A percentile compares a stretch with the other conserved stretches of the same genome.
These are phyloP conservation scores for Hormiphora californensis DNA, from an alignment of 37 sponge, comb jelly and placozoan species.

Conservation along the genomic window DNA sequence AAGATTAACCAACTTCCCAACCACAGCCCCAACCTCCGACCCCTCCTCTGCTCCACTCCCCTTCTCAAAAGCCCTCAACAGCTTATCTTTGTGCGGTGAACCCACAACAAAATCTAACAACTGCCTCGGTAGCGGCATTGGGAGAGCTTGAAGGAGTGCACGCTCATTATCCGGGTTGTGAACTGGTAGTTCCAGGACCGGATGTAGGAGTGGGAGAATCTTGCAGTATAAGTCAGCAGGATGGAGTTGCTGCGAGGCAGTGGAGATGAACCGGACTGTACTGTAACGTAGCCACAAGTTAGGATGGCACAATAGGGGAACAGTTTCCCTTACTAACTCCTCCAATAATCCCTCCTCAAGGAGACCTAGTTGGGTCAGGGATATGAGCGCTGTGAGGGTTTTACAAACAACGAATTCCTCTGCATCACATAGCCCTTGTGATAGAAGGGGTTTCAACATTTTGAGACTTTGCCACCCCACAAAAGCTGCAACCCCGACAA, in stretches of 20 bases:
- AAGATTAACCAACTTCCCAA: constrained; percentile 58
- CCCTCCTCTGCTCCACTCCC: background rate
- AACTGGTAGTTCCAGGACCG: constrained; percentile 64
- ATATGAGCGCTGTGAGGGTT: constrained; percentile 74
- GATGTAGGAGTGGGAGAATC: constrained; percentile 61
- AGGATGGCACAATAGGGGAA: constrained; percentile 83
- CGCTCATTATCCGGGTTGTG: constrained; percentile 61
- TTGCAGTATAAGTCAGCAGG: constrained; percentile 74
- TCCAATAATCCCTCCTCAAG: constrained; percentile 64
- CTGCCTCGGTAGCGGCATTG: constrained; percentile 63
- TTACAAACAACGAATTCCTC: constrained; percentile 85
- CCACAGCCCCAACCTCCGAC: background rate
- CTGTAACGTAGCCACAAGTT: constrained; percentile 86
- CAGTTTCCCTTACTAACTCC: constrained; percentile 57
- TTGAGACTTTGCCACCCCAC: constrained; percentile 76
- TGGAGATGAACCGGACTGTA: constrained; percentile 71
- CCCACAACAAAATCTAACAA: constrained; percentile 75
- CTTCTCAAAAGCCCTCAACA: background rate
- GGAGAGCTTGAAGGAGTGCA: constrained; percentile 69
- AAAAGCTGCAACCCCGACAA: constrained; percentile 75
- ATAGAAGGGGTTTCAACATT: constrained; percentile 75
- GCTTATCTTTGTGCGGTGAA: constrained; percentile 36
- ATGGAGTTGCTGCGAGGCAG: constrained; percentile 60
- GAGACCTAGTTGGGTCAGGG: constrained; percentile 63
- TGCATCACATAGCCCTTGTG: constrained; percentile 83